A percentile compares a stretch with the other conserved stretches of the same genome.
These are phyloP conservation scores for Drosophila navojoa DNA, from an alignment of 1,140 invertebrate species.

Conservation along the genomic window DNA sequence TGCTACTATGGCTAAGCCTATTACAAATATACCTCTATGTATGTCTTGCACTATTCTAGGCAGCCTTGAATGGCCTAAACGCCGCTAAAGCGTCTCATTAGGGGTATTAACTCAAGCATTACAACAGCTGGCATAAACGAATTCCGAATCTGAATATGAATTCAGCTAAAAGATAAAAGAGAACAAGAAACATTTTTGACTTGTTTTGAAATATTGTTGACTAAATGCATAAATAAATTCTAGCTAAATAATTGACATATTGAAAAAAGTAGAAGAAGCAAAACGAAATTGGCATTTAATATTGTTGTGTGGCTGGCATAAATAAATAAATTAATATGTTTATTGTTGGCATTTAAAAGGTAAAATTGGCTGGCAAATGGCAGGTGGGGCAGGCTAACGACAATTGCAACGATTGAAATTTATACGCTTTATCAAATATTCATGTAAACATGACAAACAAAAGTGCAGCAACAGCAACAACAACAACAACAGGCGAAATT, in stretches of 20 bases:
- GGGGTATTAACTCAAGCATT: too few species aligned
- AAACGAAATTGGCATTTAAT: not conserved
- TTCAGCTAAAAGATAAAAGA: not conserved
- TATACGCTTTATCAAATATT: slow-evolving; percentile 79
- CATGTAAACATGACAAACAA: slow-evolving; percentile 77
- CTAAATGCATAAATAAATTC: slow-evolving; percentile 17
- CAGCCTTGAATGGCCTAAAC: too few species aligned
- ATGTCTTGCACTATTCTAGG: too few species aligned
- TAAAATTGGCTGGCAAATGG: slow-evolving; percentile 34
- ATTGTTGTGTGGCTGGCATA: slow-evolving; percentile 23
- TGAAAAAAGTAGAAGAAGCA: not conserved
- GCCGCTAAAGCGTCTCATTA: too few species aligned
- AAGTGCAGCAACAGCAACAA: slow-evolving; percentile 31
- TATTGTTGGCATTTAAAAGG: slow-evolving; percentile 65
- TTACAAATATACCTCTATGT: too few species aligned
- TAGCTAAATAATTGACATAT: slow-evolving; percentile 38
- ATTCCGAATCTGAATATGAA: too few species aligned
- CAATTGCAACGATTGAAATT: slow-evolving; percentile 63
- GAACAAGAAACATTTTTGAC: not conserved
- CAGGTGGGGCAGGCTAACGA: slow-evolving; percentile 31
- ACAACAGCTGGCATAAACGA: too few species aligned
- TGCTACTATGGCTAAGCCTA: too few species aligned
- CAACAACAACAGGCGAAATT: not conserved
- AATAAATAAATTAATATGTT: slow-evolving; percentile 76
- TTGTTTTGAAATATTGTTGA: not conserved